These are phyloP conservation scores for Coptodon bakossiorum DNA, from an alignment of 2,113 vertebrate species.

Conservation along the genomic window DNA sequence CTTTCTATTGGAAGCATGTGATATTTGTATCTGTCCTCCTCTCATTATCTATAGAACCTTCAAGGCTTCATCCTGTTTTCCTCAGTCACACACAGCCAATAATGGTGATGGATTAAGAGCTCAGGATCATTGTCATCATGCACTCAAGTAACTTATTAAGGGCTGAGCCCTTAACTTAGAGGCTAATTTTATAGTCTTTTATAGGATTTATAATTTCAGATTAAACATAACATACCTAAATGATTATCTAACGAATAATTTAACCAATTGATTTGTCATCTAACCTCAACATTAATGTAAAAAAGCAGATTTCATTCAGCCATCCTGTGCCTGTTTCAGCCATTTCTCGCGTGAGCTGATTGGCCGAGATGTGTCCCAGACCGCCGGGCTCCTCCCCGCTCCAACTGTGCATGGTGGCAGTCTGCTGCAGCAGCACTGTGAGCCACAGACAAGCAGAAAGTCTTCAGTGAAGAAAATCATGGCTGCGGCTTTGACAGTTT, in stretches of 20 bases:
- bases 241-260: not conserved
- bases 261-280: not conserved
- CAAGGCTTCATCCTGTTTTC: not conserved
- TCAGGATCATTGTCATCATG: not conserved
- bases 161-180: not conserved
- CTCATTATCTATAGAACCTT: not conserved
- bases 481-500: not conserved
- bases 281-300: not conserved
- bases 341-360: not conserved
- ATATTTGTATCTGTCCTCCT: not conserved
- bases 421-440: slow-evolving; percentile 19
- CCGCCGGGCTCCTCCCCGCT: slow-evolving; percentile 3
- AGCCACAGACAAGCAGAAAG: not conserved
- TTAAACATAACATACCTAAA: not conserved
- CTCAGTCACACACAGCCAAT: not conserved
- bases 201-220: not conserved
- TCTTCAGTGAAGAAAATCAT: not conserved
- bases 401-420: slow-evolving; percentile 46
- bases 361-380: slow-evolving; percentile 29
- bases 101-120: not conserved
- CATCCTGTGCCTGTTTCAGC: not conserved
- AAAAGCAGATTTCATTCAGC: not conserved
- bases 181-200: not conserved
- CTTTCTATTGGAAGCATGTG: not conserved
- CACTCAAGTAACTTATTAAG: not conserved